Conservation (phyloP, 2,113 vertebrate species). For the Neolamprologus fasciatus region DNA sequence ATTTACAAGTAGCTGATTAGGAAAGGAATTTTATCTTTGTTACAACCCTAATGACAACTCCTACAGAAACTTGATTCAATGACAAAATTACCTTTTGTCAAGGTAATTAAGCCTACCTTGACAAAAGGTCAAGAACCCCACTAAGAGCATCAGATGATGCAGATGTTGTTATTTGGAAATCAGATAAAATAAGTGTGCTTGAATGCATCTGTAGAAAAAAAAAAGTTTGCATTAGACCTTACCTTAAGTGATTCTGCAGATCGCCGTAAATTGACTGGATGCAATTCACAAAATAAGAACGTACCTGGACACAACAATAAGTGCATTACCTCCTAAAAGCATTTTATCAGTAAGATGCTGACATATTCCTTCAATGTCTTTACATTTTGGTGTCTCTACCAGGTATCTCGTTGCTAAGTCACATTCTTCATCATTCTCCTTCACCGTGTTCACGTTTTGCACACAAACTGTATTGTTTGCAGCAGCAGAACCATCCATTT, state of each 20-base stretch:
- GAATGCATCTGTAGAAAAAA: background rate
- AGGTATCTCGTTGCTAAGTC: background rate
- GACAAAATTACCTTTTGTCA: too few species aligned
- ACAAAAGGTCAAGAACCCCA: background rate
- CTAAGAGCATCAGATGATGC: background rate
- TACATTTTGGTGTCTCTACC: background rate
- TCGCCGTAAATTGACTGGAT: background rate
- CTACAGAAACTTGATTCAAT: background rate
- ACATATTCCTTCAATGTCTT: background rate
- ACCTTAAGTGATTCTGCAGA: background rate
- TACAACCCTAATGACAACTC: background rate
- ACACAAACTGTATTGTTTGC: background rate
- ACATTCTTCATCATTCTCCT: background rate
- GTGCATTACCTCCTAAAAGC: slow-evolving; percentile 7
- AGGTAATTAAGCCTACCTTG: background rate
- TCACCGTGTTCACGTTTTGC: background rate
- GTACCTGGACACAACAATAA: slow-evolving; percentile 29
- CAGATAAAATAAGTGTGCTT: background rate
- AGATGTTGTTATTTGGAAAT: background rate
- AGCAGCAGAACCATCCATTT: background rate
- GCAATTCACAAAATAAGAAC: slow-evolving; percentile 26
- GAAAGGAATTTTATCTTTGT: background rate
- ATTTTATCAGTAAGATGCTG: background rate
- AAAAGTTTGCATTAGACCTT: background rate
- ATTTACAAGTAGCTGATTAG: background rate